These are phyloP conservation scores for Octonoba sinensis DNA, from an alignment of 2,888 invertebrate species.

Conservation along the genomic window DNA sequence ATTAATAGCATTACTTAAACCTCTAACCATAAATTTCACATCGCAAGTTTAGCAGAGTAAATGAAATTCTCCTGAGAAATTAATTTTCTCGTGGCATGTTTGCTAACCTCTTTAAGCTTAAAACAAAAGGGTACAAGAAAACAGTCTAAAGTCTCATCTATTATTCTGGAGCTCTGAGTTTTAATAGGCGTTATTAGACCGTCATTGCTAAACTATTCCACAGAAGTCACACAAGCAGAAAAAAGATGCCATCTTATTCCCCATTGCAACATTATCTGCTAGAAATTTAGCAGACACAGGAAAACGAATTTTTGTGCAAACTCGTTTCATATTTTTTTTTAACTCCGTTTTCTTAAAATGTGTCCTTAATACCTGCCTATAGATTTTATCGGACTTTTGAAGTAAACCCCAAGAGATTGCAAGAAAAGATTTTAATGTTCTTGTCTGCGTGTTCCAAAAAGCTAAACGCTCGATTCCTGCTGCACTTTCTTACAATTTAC, in stretches of 20 bases:
- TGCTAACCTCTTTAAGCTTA: too few relatives aligned
- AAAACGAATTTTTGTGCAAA: slow-evolving; percentile 47
- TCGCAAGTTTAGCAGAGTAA: too few relatives aligned
- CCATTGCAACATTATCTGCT: slow-evolving; percentile 41
- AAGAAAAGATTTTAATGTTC: slow-evolving; percentile 39
- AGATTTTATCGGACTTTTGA: slow-evolving; percentile 56
- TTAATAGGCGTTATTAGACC: slow-evolving; percentile 35
- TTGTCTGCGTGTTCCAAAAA: slow-evolving; percentile 22
- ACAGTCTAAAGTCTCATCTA: too few relatives aligned
- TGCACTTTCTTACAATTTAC: slow-evolving; percentile 5
- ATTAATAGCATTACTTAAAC: too few relatives aligned
- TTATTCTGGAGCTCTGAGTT: slow-evolving; percentile 7
- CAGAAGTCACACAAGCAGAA: slow-evolving; percentile 8
- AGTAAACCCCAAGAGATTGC: slow-evolving; percentile 25
- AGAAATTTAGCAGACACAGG: slow-evolving; percentile 43
- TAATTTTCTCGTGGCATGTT: too few relatives aligned
- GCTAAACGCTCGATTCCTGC: slow-evolving; percentile 13
- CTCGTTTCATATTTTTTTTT: slow-evolving; percentile 26
- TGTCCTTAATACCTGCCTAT: slow-evolving; percentile 44
- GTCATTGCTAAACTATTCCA: slow-evolving; percentile 23
- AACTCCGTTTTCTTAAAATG: slow-evolving; percentile 11
- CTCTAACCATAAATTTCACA: too few relatives aligned
- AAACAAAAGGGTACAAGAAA: too few relatives aligned
- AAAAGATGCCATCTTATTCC: slow-evolving; percentile 42
- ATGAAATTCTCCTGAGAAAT: too few relatives aligned